Base-by-base conservation (phyloP, 2,113 vertebrate genomes). In the Sinocyclocheilus anshuiensis region DNA sequence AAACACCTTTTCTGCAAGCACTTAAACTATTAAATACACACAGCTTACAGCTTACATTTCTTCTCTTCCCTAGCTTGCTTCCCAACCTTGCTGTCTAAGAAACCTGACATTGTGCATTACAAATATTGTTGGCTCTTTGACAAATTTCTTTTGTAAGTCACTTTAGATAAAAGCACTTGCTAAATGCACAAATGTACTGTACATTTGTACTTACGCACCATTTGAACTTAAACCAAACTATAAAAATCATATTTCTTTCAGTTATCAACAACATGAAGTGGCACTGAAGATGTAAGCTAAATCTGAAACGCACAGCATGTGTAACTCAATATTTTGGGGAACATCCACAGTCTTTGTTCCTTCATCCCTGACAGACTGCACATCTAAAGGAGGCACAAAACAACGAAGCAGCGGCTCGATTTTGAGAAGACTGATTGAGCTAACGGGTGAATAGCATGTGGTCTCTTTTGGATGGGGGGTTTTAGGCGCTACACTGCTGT, bases 341-440 rank as follows among this genome's bases (percentile, higher is more conserved):
- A 18, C 22, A 33, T 69, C 42, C 12, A 29, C 13, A 20, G 50
- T 39, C 22, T 86, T 84, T 74, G 48, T 84, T 74, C 12, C 53
- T 59, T 74, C 74, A 39, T 13, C 45, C 69, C 26, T 74, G 74
- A 84, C 87, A 88, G 84, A 83, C 79, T 86, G 87, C 36, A 53
- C 59, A 81, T 74, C 26, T 48, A 71, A 81, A 80, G 84, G n/a
- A 50, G 48, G 26, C 48, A 78, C 15, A 87, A 69, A 87, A 83
- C 57, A 84, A 79, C 77, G 29, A 77, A 87, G n/a, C 26, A 59
- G 36, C 50, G 26, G 67, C 82, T 75, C 57, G 71, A 77, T 80
- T 86, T 76, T 53, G n/a, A 83, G 83, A 81, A 72, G 89, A 72
- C 65, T 90, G 83, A 78, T 74, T 87, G 72, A 91, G 88, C 89